phyloP scores from a whole-genome alignment of 2,113 vertebrate genomes.

The Oreocharis arfaki region DNA sequence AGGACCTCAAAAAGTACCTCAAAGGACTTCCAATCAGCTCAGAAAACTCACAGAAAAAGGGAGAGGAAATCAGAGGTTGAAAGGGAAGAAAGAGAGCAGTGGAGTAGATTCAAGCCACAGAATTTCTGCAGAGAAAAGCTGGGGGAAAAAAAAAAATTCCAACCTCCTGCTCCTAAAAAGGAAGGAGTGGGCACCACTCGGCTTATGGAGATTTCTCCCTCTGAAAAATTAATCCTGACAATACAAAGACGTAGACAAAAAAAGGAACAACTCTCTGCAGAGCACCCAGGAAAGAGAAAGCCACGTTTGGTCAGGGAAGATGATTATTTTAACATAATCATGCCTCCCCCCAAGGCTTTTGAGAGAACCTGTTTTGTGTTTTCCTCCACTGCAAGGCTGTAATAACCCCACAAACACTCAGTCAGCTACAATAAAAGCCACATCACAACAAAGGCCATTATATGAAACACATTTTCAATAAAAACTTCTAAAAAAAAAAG shows the following conservation, averaged over 20 bases:
- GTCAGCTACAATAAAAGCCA: conserved; percentile 1
- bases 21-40: background rate
- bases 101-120: background rate
- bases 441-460: conserved; percentile 31
- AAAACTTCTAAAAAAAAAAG: background rate
- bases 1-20: background rate
- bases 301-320: background rate
- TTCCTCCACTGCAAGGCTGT: background rate
- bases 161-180: background rate
- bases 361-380: background rate
- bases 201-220: conserved; percentile 5
- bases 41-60: background rate
- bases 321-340: conserved; percentile 32
- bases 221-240: conserved; percentile 28
- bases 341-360: background rate
- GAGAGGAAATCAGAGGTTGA: background rate
- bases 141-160: background rate
- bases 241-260: background rate
- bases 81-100: background rate
- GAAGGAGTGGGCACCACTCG: background rate
- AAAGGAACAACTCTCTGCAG: conserved; percentile 28
- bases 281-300: background rate
- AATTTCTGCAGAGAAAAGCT: background rate
- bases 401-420: conserved; percentile 1
- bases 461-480: background rate